Percentiles rank a stretch among this genome's conserved stretches.
These are phyloP conservation scores for Chloroceryle inda DNA, from an alignment of 2,797 vertebrate species.

Conservation along the genomic window DNA sequence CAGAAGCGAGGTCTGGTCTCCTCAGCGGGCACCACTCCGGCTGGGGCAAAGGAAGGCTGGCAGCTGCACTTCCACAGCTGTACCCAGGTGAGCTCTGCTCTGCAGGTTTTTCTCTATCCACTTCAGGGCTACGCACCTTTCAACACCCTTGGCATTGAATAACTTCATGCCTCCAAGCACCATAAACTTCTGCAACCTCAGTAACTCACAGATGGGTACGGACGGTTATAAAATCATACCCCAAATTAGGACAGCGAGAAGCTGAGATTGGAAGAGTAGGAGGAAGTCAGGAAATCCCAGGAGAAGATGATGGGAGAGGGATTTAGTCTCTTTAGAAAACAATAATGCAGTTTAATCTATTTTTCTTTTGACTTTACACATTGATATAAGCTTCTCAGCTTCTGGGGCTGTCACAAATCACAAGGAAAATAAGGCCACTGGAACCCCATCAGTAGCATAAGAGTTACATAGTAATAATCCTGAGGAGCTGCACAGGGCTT, in stretches of 20 bases:
- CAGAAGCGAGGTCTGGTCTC: neutral
- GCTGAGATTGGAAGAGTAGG: constrained; percentile 54
- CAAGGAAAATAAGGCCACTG: constrained; percentile 48
- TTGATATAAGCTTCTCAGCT: constrained; percentile 61
- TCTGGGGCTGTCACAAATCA: constrained; percentile 63
- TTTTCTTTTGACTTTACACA: constrained; percentile 62
- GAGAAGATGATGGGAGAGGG: constrained; percentile 41
- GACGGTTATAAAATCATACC: constrained; percentile 34
- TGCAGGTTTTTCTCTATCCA: neutral
- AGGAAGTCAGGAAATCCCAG: constrained; percentile 59
- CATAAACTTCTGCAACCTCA: constrained; percentile 1
- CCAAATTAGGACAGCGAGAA: constrained; percentile 66
- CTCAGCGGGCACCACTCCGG: accelerated
- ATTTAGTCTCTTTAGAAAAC: constrained; percentile 61
- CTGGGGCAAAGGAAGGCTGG: neutral
- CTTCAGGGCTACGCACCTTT: neutral
- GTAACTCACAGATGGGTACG: constrained; percentile 26
- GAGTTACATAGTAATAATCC: constrained; percentile 48
- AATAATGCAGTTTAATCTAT: constrained; percentile 61
- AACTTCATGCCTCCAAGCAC: neutral
- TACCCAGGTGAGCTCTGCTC: neutral
- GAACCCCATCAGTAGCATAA: constrained; percentile 19
- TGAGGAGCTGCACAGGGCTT: constrained; percentile 4
- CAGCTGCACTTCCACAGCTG: accelerated
- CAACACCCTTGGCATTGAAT: neutral